phyloP scores from a whole-genome alignment of 2,797 vertebrate species.

The Syngnathus rostellatus region DNA sequence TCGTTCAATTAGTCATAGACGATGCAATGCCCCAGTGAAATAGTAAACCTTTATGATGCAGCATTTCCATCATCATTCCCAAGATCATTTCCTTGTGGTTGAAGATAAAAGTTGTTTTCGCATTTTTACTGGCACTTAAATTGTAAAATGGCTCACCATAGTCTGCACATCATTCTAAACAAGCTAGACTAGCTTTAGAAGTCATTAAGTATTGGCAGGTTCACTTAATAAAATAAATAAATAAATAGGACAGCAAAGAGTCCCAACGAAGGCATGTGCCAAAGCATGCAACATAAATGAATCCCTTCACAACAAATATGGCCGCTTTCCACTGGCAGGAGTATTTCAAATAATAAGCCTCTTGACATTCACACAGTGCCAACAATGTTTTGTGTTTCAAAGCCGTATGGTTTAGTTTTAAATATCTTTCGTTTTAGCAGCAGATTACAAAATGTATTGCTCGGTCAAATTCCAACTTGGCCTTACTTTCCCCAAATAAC shows the following conservation, averaged over 20 bases:
- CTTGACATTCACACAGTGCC: not conserved
- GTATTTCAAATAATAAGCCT: not conserved
- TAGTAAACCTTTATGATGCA: not conserved
- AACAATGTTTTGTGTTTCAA: not conserved
- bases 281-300: not conserved
- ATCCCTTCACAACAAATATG: not conserved
- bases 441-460: constrained; percentile 1
- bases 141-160: not conserved
- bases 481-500: constrained; percentile 24
- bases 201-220: constrained; percentile 1
- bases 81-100: not conserved
- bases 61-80: not conserved
- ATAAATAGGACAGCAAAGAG: not conserved
- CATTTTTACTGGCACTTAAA: not conserved
- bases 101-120: not conserved
- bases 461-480: not conserved
- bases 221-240: not conserved
- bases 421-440: not conserved
- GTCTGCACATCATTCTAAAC: not conserved
- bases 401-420: not conserved
- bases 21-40: too few relatives aligned
- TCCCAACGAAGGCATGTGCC: not conserved
- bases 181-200: not conserved
- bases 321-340: not conserved
- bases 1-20: not conserved